A percentile compares a stretch with the other conserved stretches of the same genome.
Conservation (phyloP, 2,113 vertebrate species). For the Sorex araneus region DNA sequence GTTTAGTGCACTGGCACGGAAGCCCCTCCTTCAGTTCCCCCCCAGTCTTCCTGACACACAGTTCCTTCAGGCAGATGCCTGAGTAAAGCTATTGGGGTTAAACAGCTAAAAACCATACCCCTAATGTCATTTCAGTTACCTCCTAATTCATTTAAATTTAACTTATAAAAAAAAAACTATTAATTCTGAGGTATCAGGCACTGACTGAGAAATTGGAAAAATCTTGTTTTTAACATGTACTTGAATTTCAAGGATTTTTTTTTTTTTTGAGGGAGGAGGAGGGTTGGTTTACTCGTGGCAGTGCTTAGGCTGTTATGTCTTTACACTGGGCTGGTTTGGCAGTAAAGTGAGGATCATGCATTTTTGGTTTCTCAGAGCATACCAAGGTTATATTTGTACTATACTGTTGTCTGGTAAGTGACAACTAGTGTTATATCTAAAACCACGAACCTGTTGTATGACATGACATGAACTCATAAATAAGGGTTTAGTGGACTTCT, state of each 20-base stretch:
- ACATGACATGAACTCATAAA: not conserved
- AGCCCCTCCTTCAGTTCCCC: not conserved
- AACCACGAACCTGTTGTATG: too few relatives aligned
- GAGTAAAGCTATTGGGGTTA: constrained; percentile 7
- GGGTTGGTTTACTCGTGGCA: not conserved
- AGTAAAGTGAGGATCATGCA: not conserved
- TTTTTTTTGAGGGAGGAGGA: not conserved
- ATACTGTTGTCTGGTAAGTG: not conserved
- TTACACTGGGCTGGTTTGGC: not conserved
- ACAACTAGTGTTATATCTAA: not conserved
- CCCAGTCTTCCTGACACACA: not conserved
- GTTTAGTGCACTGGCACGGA: not conserved
- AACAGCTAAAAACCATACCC: constrained; percentile 35
- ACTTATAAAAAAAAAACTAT: not conserved
- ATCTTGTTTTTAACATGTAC: not conserved
- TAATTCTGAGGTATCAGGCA: constrained; percentile 5
- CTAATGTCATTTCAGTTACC: not conserved
- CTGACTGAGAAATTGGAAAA: not conserved
- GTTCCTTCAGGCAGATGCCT: not conserved
- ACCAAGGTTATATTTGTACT: not conserved
- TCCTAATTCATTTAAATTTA: constrained; percentile 48
- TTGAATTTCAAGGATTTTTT: not conserved
- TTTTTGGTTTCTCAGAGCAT: not conserved
- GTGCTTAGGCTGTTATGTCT: not conserved
- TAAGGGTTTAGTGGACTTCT: not conserved